Percentiles rank a stretch among this genome's conserved stretches.
phyloP scores from a whole-genome alignment of 2,888 invertebrate genomes.

The Coecobrya sp. region DNA sequence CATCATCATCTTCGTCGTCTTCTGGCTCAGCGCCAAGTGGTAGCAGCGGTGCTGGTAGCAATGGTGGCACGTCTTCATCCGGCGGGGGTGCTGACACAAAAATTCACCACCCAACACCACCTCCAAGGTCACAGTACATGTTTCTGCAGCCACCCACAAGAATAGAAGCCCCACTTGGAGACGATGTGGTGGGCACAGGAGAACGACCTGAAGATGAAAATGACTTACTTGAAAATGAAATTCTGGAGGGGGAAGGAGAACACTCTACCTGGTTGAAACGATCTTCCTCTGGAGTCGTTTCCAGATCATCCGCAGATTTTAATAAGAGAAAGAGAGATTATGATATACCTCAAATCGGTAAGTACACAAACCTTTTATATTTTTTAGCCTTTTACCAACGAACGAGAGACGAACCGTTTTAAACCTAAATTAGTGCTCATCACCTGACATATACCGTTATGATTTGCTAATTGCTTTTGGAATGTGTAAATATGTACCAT shows the following conservation, averaged over 20 bases:
- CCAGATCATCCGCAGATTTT: constrained; percentile 72
- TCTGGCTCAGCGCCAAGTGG: constrained; percentile 54
- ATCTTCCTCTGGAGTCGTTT: constrained; percentile 71
- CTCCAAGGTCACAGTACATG: constrained; percentile 75
- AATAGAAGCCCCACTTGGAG: constrained; percentile 77
- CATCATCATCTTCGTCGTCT: constrained; percentile 52
- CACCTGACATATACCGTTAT: neutral
- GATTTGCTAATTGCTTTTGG: neutral
- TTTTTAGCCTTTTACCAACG: neutral
- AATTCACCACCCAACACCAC: constrained; percentile 75
- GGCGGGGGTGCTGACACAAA: constrained; percentile 45
- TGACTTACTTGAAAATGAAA: constrained; percentile 75
- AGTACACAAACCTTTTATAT: constrained; percentile 47
- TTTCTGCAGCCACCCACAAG: constrained; percentile 77
- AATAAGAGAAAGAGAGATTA: constrained; percentile 84
- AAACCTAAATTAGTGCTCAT: neutral
- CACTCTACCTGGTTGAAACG: constrained; percentile 76
- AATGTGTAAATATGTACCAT: constrained; percentile 7
- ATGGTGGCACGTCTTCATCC: constrained; percentile 29
- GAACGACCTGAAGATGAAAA: constrained; percentile 46
- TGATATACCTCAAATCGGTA: constrained; percentile 86
- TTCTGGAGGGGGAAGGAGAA: constrained; percentile 68
- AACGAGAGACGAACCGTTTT: neutral
- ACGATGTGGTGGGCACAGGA: constrained; percentile 60
- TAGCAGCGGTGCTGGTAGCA: constrained; percentile 23